Evolutionary conservation across 1,140 invertebrate genomes (phyloP).

Genomic region (roundworm (Caenorhabditis elegans)): WBcel235 BX284606.5:3096501-3097000

Average conservation of each 20-base stretch:
- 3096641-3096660: slow-evolving; percentile 70
- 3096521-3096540: slow-evolving; percentile 91
- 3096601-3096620: slow-evolving; percentile 84
- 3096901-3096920: slow-evolving; percentile 82
- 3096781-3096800: slow-evolving; percentile 83
- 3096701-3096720: slow-evolving; percentile 91
- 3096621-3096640: slow-evolving; percentile 86
- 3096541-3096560: slow-evolving; percentile 90
- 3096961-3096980: slow-evolving; percentile 44
- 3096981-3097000: too few relatives aligned
- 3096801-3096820: slow-evolving; percentile 72
- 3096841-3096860: slow-evolving; percentile 29
- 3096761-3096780: slow-evolving; percentile 78
- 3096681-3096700: slow-evolving; percentile 73
- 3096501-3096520: slow-evolving; percentile 70
- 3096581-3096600: slow-evolving; percentile 87
- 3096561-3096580: slow-evolving; percentile 84
- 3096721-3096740: slow-evolving; percentile 85
- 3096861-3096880: slow-evolving; percentile 8
- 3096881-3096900: slow-evolving; percentile 45
- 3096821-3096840: slow-evolving; percentile 37
- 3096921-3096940: slow-evolving; percentile 77
- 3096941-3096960: slow-evolving; percentile 77
- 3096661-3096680: background rate
- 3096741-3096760: slow-evolving; percentile 85